phyloP scores from a whole-genome alignment of 2,888 invertebrate genomes.

The Parnassius orleans region DNA sequence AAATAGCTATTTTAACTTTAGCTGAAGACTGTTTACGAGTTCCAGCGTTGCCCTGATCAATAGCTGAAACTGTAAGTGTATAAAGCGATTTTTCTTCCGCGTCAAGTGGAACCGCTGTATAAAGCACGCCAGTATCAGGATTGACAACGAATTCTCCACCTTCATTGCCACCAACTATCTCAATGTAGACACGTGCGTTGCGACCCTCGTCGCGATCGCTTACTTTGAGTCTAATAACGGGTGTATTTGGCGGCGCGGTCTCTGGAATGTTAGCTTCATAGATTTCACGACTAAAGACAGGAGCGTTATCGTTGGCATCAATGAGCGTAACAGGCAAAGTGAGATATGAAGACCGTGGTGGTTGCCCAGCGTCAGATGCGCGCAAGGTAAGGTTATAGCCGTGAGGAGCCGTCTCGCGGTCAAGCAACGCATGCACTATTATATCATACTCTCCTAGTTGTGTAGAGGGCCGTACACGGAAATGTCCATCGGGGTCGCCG shows the following conservation, averaged over 20 bases:
- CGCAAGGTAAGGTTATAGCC: conserved; percentile 94
- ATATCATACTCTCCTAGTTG: conserved; percentile 88
- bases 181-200: conserved; percentile 91
- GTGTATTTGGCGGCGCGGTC: conserved; percentile 93
- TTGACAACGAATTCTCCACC: conserved; percentile 93
- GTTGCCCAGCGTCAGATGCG: conserved; percentile 91
- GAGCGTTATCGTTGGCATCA: conserved; percentile 92
- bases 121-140: conserved; percentile 93
- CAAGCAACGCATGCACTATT: conserved; percentile 87
- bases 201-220: conserved; percentile 91
- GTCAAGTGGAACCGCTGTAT: conserved; percentile 90
- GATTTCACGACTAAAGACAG: conserved; percentile 91
- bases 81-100: conserved; percentile 92
- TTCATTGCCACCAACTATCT: conserved; percentile 95
- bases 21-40: conserved; percentile 93
- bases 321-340: conserved; percentile 89
- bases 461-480: conserved; percentile 85
- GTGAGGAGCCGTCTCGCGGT: conserved; percentile 87
- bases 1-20: conserved; percentile 92
- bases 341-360: conserved; percentile 89
- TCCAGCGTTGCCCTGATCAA: conserved; percentile 92
- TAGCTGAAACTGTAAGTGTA: conserved; percentile 93
- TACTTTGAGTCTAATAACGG: conserved; percentile 92
- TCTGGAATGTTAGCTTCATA: conserved; percentile 94
- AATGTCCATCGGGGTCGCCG: conserved; percentile 94